Conservation (phyloP, 2,888 invertebrate genomes). For the Sinodicranocentrus sp. region DNA sequence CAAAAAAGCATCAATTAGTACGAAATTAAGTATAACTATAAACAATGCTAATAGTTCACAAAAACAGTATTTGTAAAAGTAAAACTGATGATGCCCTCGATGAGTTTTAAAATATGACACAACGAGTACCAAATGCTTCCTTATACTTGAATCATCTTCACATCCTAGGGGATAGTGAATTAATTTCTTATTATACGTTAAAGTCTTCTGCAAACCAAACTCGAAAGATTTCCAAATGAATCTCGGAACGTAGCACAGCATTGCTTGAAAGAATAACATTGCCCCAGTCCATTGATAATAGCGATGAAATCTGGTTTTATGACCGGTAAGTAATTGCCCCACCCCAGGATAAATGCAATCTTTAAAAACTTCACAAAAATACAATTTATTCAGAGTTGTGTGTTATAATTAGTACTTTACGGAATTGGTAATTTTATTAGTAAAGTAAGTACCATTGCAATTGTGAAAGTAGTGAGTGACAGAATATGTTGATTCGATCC, state of each 20-base stretch:
- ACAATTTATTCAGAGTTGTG: no score
- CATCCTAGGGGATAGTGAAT: conserved; percentile 27
- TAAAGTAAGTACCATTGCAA: conserved; percentile 26
- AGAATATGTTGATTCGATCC: conserved; percentile 60
- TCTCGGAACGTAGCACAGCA: conserved; percentile 77
- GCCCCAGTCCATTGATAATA: conserved; percentile 78
- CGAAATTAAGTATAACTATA: conserved; percentile 77
- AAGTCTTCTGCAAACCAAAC: conserved; percentile 74
- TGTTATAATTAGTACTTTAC: no score
- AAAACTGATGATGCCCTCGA: conserved; percentile 47
- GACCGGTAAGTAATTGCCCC: background rate
- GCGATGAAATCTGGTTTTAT: conserved; percentile 65
- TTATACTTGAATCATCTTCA: background rate
- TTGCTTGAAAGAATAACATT: conserved; percentile 77
- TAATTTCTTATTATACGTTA: conserved; percentile 34
- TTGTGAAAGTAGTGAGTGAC: conserved; percentile 46
- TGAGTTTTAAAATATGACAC: conserved; percentile 38
- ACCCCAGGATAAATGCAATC: conserved; percentile 63
- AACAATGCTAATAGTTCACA: conserved; percentile 72
- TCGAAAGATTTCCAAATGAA: conserved; percentile 77
- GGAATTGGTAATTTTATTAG: no score
- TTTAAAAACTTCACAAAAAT: conserved; percentile 2
- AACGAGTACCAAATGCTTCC: conserved; percentile 16
- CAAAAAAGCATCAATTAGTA: conserved; percentile 76
- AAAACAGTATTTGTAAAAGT: conserved; percentile 45